Percentiles rank a stretch among this genome's conserved stretches.
phyloP scores from a whole-genome alignment of 2,888 invertebrate genomes.

The Mechanitis messenoides region DNA sequence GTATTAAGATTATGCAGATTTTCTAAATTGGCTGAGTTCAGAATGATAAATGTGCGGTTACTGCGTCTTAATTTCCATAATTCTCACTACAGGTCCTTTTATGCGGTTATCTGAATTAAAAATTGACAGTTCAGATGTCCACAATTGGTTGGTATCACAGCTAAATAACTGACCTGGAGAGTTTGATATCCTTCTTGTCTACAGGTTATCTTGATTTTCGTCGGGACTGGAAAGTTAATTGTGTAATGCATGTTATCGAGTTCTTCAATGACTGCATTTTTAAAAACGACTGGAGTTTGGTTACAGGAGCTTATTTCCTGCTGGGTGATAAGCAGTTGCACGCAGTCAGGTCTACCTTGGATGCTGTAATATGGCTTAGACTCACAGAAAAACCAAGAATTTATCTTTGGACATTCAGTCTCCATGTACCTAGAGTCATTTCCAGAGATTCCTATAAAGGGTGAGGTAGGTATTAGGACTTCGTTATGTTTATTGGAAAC shows the following conservation, averaged over 20 bases:
- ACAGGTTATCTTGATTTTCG: conserved; percentile 27
- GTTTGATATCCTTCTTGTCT: conserved; percentile 25
- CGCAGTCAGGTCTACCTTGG: conserved; percentile 24
- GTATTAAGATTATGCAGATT: conserved; percentile 3
- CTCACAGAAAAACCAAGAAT: conserved; percentile 24
- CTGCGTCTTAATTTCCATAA: conserved; percentile 12
- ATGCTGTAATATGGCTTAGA: conserved; percentile 13
- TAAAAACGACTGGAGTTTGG: conserved; percentile 8
- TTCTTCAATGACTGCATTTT: conserved; percentile 25
- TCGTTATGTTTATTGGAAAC: conserved; percentile 14
- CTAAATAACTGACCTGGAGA: conserved; percentile 29
- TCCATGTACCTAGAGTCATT: conserved; percentile 16
- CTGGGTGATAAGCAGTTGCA: conserved; percentile 24
- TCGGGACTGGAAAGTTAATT: conserved; percentile 25
- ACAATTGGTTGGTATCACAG: conserved; percentile 20
- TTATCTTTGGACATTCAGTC: conserved; percentile 20
- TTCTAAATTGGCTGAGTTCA: conserved; percentile 3
- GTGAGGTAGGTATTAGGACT: conserved; percentile 10
- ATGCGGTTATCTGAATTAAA: conserved; percentile 13
- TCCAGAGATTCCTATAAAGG: conserved; percentile 12
- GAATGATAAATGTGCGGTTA: neutral
- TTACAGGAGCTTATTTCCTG: conserved; percentile 18
- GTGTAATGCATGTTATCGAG: conserved; percentile 30
- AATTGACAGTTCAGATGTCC: conserved; percentile 21
- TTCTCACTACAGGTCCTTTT: conserved; percentile 16